Evolutionary conservation across 2,888 invertebrate species (phyloP).

Genomic region (Acleris literana): DNA sequence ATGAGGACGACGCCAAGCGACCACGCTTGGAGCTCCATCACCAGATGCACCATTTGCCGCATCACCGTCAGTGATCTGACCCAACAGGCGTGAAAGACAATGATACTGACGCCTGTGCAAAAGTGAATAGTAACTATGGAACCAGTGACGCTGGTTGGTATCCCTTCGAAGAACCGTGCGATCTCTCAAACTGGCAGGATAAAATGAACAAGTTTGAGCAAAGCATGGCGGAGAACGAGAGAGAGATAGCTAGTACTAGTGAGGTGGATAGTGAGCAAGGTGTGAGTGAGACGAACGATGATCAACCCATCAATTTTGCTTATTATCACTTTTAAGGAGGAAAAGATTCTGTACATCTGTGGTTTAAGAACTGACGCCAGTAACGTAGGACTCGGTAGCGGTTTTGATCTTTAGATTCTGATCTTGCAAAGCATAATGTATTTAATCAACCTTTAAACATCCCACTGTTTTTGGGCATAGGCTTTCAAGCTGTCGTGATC

Average conservation of each 20-base stretch:
- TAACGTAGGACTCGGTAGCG: background rate
- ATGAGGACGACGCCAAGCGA: slow-evolving; percentile 87
- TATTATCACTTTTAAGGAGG: slow-evolving; percentile 72
- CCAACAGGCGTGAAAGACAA: slow-evolving; percentile 54
- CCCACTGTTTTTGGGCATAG: background rate
- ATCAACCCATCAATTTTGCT: slow-evolving; percentile 76
- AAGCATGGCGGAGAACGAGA: slow-evolving; percentile 43
- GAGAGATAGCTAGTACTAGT: slow-evolving; percentile 50
- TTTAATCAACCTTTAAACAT: background rate
- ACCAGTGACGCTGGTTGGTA: slow-evolving; percentile 21
- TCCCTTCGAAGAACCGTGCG: slow-evolving; percentile 63
- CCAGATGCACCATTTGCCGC: slow-evolving; percentile 69
- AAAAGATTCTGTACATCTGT: slow-evolving; percentile 16
- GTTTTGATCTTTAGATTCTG: background rate
- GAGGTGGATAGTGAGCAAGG: slow-evolving; percentile 52
- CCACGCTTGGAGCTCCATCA: slow-evolving; percentile 85
- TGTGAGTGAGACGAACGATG: slow-evolving; percentile 40
- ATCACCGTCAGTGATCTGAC: slow-evolving; percentile 74
- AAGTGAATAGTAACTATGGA: slow-evolving; percentile 38
- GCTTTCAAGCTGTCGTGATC: too few species aligned
- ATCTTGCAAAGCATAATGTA: background rate
- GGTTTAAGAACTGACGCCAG: background rate
- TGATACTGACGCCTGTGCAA: slow-evolving; percentile 45
- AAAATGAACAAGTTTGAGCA: slow-evolving; percentile 49
- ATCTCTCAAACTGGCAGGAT: slow-evolving; percentile 72